These are phyloP conservation scores for Sebastiscus tertius DNA, from an alignment of 2,797 vertebrate species.

Conservation along the genomic window DNA sequence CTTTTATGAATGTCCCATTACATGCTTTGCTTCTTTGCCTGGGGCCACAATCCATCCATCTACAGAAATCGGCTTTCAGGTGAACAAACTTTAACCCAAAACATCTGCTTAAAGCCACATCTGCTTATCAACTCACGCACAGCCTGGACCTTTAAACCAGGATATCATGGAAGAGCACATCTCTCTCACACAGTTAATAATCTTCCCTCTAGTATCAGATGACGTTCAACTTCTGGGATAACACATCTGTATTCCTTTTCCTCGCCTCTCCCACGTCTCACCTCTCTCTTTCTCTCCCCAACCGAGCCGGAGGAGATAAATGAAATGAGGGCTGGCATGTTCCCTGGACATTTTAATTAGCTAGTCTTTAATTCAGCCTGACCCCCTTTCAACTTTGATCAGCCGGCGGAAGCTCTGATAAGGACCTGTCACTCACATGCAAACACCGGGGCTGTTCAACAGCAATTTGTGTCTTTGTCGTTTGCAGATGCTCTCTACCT, in stretches of 20 bases:
- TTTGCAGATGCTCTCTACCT: slow-evolving; percentile 51
- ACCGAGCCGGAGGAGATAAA: slow-evolving; percentile 69
- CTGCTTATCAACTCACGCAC: neutral
- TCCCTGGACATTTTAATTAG: slow-evolving; percentile 85
- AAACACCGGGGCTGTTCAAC: slow-evolving; percentile 60
- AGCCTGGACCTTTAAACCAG: slow-evolving; percentile 9
- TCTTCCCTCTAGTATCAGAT: slow-evolving; percentile 41
- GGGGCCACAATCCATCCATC: slow-evolving; percentile 7
- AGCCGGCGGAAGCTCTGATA: slow-evolving; percentile 73
- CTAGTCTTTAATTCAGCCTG: slow-evolving; percentile 83
- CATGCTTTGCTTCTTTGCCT: slow-evolving; percentile 30
- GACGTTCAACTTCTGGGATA: slow-evolving; percentile 26
- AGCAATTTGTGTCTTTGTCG: slow-evolving; percentile 58
- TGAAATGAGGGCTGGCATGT: slow-evolving; percentile 65
- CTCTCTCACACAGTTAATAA: slow-evolving; percentile 20
- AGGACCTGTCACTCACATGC: slow-evolving; percentile 77
- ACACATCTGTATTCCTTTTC: slow-evolving; percentile 15
- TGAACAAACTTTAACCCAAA: slow-evolving; percentile 11
- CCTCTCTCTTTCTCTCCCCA: slow-evolving; percentile 37
- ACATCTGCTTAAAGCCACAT: neutral
- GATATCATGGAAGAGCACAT: slow-evolving; percentile 11
- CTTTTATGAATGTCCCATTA: slow-evolving; percentile 26
- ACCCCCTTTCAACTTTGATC: slow-evolving; percentile 83
- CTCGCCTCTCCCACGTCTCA: slow-evolving; percentile 23
- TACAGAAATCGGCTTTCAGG: slow-evolving; percentile 11